Percentiles rank a stretch among this genome's conserved stretches.
Evolutionary conservation across 2,888 invertebrate species (phyloP).

Genomic region (Drosophila paranaensis): DNA sequence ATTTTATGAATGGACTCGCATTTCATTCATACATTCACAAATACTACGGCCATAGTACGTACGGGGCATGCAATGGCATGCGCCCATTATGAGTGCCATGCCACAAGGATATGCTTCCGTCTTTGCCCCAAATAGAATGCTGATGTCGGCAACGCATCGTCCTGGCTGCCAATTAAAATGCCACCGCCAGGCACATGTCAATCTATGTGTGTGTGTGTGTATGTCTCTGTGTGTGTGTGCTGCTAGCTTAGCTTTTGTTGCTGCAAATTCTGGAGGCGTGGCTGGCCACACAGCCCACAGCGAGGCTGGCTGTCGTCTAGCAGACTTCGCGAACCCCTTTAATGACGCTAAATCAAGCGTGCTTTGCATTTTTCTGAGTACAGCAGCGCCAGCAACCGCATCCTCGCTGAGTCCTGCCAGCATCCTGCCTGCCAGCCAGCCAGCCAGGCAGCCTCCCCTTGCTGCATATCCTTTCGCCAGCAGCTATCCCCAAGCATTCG

Average conservation of each 20-base stretch:
- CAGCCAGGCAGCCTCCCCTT: neutral
- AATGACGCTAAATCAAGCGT: constrained; percentile 80
- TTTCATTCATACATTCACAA: constrained; percentile 70
- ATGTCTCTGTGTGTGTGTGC: constrained; percentile 11
- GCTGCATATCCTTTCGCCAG: constrained; percentile 23
- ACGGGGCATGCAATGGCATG: constrained; percentile 64
- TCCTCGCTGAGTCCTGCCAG: constrained; percentile 21
- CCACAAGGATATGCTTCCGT: constrained; percentile 71
- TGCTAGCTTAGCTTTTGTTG: constrained; percentile 18
- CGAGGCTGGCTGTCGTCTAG: constrained; percentile 52
- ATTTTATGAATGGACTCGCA: constrained; percentile 75
- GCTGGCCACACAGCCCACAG: constrained; percentile 32
- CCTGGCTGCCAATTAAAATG: constrained; percentile 79
- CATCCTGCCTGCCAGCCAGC: constrained; percentile 5
- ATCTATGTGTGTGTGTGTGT: constrained; percentile 13
- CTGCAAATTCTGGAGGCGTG: constrained; percentile 36
- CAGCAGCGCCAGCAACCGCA: constrained; percentile 15
- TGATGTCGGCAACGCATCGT: constrained; percentile 44
- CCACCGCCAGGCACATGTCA: constrained; percentile 73
- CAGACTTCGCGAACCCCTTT: constrained; percentile 60
- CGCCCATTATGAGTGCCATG: constrained; percentile 52
- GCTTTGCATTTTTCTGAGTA: constrained; percentile 68
- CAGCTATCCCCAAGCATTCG: constrained; percentile 26
- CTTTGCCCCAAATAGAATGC: constrained; percentile 60
- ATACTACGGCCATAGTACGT: constrained; percentile 62